phyloP scores from a whole-genome alignment of 2,113 vertebrate species.

The Tor tambroides region DNA sequence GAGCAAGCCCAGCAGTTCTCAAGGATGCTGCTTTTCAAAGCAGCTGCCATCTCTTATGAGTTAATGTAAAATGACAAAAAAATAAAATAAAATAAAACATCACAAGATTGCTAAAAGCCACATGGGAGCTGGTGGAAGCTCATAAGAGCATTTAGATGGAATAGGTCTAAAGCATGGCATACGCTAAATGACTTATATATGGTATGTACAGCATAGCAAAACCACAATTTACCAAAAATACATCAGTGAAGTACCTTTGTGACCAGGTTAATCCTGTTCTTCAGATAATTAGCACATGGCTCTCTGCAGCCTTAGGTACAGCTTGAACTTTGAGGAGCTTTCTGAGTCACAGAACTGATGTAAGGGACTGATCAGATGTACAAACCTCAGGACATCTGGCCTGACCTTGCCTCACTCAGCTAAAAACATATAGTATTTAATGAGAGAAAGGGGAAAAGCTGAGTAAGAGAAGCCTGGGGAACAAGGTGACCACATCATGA shows the following conservation, averaged over 20 bases:
- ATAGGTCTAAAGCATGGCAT: neutral
- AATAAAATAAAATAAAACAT: neutral
- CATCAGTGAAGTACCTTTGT: neutral
- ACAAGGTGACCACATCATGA: neutral
- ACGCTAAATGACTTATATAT: neutral
- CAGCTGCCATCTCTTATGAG: constrained; percentile 44
- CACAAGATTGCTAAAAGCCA: constrained; percentile 24
- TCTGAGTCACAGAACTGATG: constrained; percentile 50
- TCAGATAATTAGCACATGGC: neutral
- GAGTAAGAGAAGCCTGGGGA: neutral
- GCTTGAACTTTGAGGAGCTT: constrained; percentile 44
- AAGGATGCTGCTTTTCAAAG: constrained; percentile 45
- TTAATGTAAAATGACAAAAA: constrained; percentile 29
- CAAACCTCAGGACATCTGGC: constrained; percentile 25
- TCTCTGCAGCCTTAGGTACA: constrained; percentile 32
- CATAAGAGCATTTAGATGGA: neutral
- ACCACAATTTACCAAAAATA: neutral
- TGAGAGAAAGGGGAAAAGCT: neutral
- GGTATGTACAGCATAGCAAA: neutral
- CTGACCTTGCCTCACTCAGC: constrained; percentile 3
- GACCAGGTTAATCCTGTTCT: constrained; percentile 29
- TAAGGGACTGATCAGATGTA: constrained; percentile 44
- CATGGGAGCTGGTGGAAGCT: constrained; percentile 2
- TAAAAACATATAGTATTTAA: constrained; percentile 15
- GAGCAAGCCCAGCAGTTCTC: neutral